These are phyloP conservation scores for Aurelia sp. DNA, from an alignment of 30 jellyfish, hydroid and myxozoan species.

Conservation along the genomic window DNA sequence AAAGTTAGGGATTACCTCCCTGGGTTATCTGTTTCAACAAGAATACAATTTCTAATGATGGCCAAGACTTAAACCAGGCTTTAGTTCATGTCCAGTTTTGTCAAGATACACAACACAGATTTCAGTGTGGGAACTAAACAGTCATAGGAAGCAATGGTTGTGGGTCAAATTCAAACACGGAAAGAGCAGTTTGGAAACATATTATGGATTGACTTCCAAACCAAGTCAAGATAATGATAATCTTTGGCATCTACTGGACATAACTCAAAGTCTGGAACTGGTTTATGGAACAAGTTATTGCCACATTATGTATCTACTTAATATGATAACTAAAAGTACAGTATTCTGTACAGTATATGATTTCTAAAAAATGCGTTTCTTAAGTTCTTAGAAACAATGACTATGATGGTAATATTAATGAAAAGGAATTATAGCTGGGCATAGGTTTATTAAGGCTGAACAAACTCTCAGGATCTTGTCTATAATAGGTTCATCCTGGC, in stretches of 20 bases:
- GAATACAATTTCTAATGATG: neutral
- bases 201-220: constrained; percentile 12
- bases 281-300: no score
- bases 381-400: constrained; percentile 25
- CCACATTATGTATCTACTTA: no score
- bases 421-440: constrained; percentile 48
- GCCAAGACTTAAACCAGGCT: constrained; percentile 19
- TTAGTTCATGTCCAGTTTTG: constrained; percentile 16
- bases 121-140: neutral
- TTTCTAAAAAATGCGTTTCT: no score
- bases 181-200: neutral
- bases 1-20: no score
- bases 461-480: constrained; percentile 49
- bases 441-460: constrained; percentile 29
- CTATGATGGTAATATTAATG: constrained; percentile 24
- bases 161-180: neutral
- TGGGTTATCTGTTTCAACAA: neutral
- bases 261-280: constrained; percentile 12
- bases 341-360: no score
- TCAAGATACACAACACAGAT: constrained; percentile 10
- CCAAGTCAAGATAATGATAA: constrained; percentile 6
- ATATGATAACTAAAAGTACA: no score
- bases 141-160: no score
- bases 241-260: constrained; percentile 28
- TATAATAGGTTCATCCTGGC: constrained; percentile 18